Evolutionary conservation across 2,797 vertebrate genomes (phyloP), one percentile per base, ranked within the genome.

Genomic region (Chanos chanos): DNA sequence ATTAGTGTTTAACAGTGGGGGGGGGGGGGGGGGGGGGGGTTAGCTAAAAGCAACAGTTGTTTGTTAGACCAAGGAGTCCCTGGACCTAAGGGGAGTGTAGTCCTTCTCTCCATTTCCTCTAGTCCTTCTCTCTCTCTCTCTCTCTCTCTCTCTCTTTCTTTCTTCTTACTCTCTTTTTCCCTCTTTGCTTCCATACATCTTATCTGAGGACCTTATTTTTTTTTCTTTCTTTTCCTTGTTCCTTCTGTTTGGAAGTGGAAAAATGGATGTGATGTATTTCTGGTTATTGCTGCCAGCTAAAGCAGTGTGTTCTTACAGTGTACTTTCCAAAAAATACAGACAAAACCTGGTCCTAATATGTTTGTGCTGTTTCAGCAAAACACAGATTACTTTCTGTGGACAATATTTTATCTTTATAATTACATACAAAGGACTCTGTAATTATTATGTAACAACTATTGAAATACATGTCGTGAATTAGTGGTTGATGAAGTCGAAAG

Each of bases 1-100:
- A 61, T 13, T 40, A 65, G 49, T 19, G 40, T 55, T 27, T 47
- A 49, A 50, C 16, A 37, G 30, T 49, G 19, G 16, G 53, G 41
- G 41, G 49, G 61, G 45, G n/a, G 16, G 15, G 13, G 39, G 30
- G 36, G 40, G 52, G 54, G 44, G 34, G 10, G 34, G n/a, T 30
- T 56, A 44, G 59, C 44, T 55, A 18, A 24, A 57, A 51, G 31
- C 25, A 43, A 6, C 48, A 67, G 54, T 65, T 70, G 56, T 68
- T 47, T 45, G 55, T 16, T 45, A 33, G 50, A 37, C 49, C 44
- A 49, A 45, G 18, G 56, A 65, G 51, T 52, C 19, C 24, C 22
- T 37, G 43, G 56, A 45, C 16, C 43, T 60, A 6, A 72, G n/a
- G 48, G 52, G 25, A 61, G 34, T 53, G 6, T 45, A 50, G n/a